Evolutionary conservation across 2,113 vertebrate genomes (phyloP), one percentile per base, ranked within the genome.

Genomic region (Antigone vipio): DNA sequence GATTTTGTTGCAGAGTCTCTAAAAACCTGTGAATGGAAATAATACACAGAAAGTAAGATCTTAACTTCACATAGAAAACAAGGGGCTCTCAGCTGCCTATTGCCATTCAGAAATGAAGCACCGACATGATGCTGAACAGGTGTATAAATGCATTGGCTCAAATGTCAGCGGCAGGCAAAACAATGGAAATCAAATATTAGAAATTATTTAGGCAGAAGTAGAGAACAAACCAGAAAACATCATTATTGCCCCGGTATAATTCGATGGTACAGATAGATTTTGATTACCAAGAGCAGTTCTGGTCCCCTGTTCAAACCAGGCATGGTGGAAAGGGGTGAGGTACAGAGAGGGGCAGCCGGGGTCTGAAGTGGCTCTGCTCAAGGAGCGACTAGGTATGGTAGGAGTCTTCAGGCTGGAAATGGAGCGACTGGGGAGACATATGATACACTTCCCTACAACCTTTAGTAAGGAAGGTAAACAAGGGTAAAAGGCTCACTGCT

Each of bases 401-500:
- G 56, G 15, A 75, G 9, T 35, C 34, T 76, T 91, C 53, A 64
- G 53, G 11, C 4, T 32, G 44, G 32, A 68, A 35, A 75, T 1
- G 5, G 17, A 7, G 11, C 64, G 32, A 40, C 47, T 2, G 4
- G 63, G 32, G 19, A 79, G 26, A 60, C 73, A 69, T n/a, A 24
- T 2, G 6, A 16, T 2, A 0, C 9, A 44, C 24, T 23, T 60
- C 27, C 8, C 58, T 53, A 52, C 26, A 32, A 7, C 45, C 5
- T 63, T 68, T 21, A 55, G 26, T 11, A 50, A 89, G 68, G 40
- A 77, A 89, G 38, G 24, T 45, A 50, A 84, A 55, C 6, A 11
- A 53, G 10, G 34, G 27, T 71, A 40, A 66, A 87, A 58, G 2
- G 7, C 56, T 73, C n/a, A 30, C 24, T 26, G 13, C 22, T 60